Evolutionary conservation across 2,888 invertebrate genomes (phyloP).

Genomic region (Nephrocerus scutellatus): DNA sequence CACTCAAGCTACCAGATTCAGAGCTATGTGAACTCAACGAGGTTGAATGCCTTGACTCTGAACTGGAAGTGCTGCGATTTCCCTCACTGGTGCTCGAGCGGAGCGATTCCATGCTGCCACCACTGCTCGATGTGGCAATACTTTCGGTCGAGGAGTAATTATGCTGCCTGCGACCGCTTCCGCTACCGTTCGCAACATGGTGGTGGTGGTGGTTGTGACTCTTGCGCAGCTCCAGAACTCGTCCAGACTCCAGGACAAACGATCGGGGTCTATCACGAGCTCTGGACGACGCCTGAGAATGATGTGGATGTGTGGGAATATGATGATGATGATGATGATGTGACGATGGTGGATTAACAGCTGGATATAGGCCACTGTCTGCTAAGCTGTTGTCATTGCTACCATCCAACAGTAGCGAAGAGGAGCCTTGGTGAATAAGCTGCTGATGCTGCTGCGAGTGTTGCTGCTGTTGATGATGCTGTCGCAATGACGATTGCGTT

Average conservation of each 20-base stretch:
- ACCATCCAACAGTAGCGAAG: conserved; percentile 27
- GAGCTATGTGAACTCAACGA: conserved; percentile 81
- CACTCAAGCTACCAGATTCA: conserved; percentile 57
- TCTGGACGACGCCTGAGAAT: conserved; percentile 40
- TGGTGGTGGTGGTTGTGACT: conserved; percentile 45
- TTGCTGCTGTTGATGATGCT: conserved; percentile 33
- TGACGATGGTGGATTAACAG: conserved; percentile 41
- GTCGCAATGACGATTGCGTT: conserved; percentile 58
- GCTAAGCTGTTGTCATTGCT: conserved; percentile 42
- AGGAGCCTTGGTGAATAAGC: conserved; percentile 24
- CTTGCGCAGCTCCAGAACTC: conserved; percentile 67
- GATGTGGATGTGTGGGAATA: conserved; percentile 40
- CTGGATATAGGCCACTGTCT: too few relatives aligned
- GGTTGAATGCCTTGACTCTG: conserved; percentile 75
- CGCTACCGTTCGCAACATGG: conserved; percentile 49
- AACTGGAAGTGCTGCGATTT: conserved; percentile 77
- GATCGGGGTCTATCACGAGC: conserved; percentile 64
- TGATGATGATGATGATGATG: conserved; percentile 21
- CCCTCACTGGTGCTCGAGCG: conserved; percentile 83
- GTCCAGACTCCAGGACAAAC: conserved; percentile 56
- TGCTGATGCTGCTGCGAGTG: conserved; percentile 34
- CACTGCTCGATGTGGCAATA: conserved; percentile 81
- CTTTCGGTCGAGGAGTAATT: conserved; percentile 67
- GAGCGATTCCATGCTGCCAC: conserved; percentile 80
- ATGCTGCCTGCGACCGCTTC: conserved; percentile 31